phyloP scores from a whole-genome alignment of 2,888 invertebrate genomes.

The Rotaria magnacalcarata region DNA sequence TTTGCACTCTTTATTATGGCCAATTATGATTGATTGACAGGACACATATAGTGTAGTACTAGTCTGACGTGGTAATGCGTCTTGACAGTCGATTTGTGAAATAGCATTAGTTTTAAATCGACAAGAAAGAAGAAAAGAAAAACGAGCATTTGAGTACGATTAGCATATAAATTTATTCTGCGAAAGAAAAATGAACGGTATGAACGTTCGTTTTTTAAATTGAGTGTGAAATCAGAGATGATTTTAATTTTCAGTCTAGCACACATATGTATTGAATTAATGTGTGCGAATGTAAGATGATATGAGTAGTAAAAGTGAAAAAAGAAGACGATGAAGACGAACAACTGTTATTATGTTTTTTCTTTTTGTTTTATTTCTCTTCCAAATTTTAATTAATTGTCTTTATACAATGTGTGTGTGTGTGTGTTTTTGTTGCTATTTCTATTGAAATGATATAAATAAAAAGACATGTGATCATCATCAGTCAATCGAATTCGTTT shows the following conservation, averaged over 20 bases:
- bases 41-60: background rate
- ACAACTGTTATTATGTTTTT: background rate
- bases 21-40: conserved; percentile 36
- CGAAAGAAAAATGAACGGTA: background rate
- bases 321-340: background rate
- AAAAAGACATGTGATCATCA: conserved; percentile 10
- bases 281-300: background rate
- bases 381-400: background rate
- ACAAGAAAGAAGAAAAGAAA: background rate
- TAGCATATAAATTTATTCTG: background rate
- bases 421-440: too few relatives aligned
- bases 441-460: background rate
- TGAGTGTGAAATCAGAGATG: conserved; percentile 21
- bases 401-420: background rate
- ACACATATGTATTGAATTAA: conserved; percentile 21
- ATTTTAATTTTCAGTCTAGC: background rate
- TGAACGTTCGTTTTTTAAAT: background rate
- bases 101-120: conserved; percentile 12
- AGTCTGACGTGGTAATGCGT: background rate
- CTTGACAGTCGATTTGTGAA: conserved; percentile 29
- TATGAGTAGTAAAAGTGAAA: conserved; percentile 11
- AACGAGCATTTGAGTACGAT: background rate
- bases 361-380: background rate
- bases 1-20: background rate
- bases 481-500: background rate